Evolutionary conservation across 2,113 vertebrate species (phyloP), one percentile per base, ranked within the genome.

Genomic region (Laticauda colubrina): DNA sequence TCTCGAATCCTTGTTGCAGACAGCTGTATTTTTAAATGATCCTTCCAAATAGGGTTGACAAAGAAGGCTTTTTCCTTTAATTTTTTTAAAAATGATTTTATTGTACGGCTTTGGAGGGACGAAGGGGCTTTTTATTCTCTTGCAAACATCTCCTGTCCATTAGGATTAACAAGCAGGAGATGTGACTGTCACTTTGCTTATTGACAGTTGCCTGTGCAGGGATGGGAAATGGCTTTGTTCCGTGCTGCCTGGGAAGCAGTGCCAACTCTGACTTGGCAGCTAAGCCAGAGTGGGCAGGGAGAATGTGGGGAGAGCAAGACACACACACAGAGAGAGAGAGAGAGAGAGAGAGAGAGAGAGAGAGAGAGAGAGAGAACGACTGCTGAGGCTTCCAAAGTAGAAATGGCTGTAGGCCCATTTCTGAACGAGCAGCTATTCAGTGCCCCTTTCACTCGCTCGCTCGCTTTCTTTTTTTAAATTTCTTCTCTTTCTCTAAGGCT

Each of bases 141-240:
- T 81, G 81, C 56, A 55, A 95, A 69, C 85, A 92, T 92, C 94
- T 53, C 95, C 87, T 57, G 87, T 93, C 93, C 9, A 93, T 95
- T 93, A 91, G 95, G 96, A 97, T 97, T 97, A 97, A 97, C 95
- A 96, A 95, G 96, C 96, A 93, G 96, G 95, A 96, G 96, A 97
- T 97, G 96, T 94, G 96, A 95, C 96, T 97, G 96, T 97, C 96
- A 96, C 96, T 96, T 96, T 94, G 96, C 96, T 96, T 96, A 95
- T 96, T 95, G 95, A 96, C 96, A 96, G 96, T 87, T 89, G 57
- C 90, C 89, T 95, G 96, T 96, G 96, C 94, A 94, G 96, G 93
- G 96, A 94, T 95, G 96, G 96, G 96, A 94, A 96, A 97, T 57
- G 96, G 96, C 96, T 97, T 97, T 97, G 96, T 97, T 96, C 94